These are phyloP conservation scores for Pardosa pseudoannulata DNA, from an alignment of 2,888 invertebrate species.

Conservation along the genomic window DNA sequence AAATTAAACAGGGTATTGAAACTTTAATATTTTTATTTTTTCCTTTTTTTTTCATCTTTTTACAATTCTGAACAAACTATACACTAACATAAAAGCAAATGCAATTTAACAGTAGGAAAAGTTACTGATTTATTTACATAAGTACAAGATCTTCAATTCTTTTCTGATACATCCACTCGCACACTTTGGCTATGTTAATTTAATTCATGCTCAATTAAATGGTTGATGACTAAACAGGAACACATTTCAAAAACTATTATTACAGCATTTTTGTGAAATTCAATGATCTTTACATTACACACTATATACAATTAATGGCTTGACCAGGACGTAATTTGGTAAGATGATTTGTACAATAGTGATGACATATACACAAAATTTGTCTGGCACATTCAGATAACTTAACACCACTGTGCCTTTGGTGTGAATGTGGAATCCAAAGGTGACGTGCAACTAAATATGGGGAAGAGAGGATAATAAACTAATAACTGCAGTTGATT, in stretches of 20 bases:
- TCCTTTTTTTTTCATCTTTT: constrained; percentile 38
- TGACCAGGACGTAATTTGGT: constrained; percentile 37
- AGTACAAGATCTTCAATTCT: constrained; percentile 50
- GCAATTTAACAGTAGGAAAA: constrained; percentile 67
- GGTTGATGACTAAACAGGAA: constrained; percentile 64
- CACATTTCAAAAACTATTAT: constrained; percentile 43
- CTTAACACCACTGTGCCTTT: constrained; percentile 2
- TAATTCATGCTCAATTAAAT: constrained; percentile 37
- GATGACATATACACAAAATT: constrained; percentile 18
- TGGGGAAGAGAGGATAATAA: background rate
- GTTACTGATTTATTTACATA: constrained; percentile 60
- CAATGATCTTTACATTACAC: constrained; percentile 38
- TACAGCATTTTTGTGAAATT: constrained; percentile 29
- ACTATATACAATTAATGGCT: constrained; percentile 48
- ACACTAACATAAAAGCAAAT: constrained; percentile 71
- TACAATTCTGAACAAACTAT: constrained; percentile 64
- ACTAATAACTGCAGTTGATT: background rate
- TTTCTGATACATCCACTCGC: constrained; percentile 24
- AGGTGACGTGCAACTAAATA: constrained; percentile 9
- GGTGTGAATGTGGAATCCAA: background rate
- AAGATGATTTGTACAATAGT: constrained; percentile 58
- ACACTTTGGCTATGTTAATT: constrained; percentile 57
- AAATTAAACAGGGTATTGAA: too few relatives aligned
- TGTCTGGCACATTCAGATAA: background rate
- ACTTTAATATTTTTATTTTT: constrained; percentile 24